Base-by-base conservation (phyloP, 2,113 vertebrate species). In the Cheirogaleus medius region DNA sequence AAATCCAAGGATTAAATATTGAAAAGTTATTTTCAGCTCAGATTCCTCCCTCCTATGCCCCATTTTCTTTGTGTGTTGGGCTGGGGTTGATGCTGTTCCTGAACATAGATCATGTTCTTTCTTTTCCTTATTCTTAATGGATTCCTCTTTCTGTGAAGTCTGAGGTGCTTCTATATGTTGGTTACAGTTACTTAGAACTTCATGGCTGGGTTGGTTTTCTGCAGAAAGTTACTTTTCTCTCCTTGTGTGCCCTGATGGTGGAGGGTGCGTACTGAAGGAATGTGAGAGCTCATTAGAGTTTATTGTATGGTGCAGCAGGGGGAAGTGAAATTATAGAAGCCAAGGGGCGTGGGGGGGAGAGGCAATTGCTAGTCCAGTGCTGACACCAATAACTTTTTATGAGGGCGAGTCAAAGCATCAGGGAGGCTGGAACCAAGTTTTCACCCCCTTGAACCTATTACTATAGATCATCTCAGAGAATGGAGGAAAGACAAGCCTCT, bases 361-460 rank as follows among this genome's bases (percentile, higher is more conserved):
- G 82, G 0, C 9, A 97, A 97, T 90, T 94, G 93, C 95, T 94
- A 87, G 94, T 96, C 76, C 91, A 20, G 6, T 13, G 21, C 60
- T 98, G 97, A 97, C 93, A 98, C 94, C 97, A 97, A 64, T 98
- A 98, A 98, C 97, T 97, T 98, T 98, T 98, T 96, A 98, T 0
- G 10, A 95, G 97, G 84, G 93, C 80, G 87, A 98, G 96, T 96
- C 90, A 97, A 95, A 98, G 94, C 44, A 8, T 95, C 81, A 96
- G 95, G 95, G 81, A 97, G 97, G 84, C 95, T 97, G 97, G 95
- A 96, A 92, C 96, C 93, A 93, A 0, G 0, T 95, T 97, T 92
- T 97, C 83, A 78, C 93, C 95, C 94, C 98, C 97, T 94, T 98
- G 97, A 98, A 97, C 98, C 97, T 97, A 87, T 97, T 97, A 95